A percentile compares a stretch with the other conserved stretches of the same genome.
These are phyloP conservation scores for Climacteris rufus DNA, from an alignment of 2,113 vertebrate genomes.

Conservation along the genomic window DNA sequence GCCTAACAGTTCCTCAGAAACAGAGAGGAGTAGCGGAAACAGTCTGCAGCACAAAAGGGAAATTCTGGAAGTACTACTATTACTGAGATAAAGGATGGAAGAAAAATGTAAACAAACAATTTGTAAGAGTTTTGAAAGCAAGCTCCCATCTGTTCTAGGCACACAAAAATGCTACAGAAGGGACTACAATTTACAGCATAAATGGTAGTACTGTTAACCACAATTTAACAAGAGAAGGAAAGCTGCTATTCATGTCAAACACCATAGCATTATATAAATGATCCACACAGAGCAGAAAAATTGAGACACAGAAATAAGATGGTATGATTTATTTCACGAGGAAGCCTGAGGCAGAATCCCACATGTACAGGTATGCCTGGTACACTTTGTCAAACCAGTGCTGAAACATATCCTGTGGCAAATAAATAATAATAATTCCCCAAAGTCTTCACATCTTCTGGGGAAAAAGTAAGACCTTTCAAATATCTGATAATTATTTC, in stretches of 20 bases:
- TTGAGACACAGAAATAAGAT: not conserved
- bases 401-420: not conserved
- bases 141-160: slow-evolving; percentile 12
- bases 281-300: not conserved
- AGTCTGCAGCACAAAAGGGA: not conserved
- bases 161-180: not conserved
- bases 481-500: not conserved
- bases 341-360: not conserved
- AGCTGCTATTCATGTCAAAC: not conserved
- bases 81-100: slow-evolving; percentile 1
- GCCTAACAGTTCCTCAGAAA: not conserved
- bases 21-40: not conserved
- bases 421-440: not conserved
- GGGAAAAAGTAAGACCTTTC: not conserved
- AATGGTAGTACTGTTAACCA: slow-evolving; percentile 5
- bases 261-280: not conserved
- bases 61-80: not conserved
- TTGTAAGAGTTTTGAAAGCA: slow-evolving; percentile 13
- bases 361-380: not conserved
- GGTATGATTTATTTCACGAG: not conserved
- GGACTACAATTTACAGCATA: slow-evolving; percentile 4
- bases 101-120: slow-evolving; percentile 27
- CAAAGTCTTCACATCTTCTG: not conserved
- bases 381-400: not conserved
- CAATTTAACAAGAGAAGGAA: not conserved